A percentile compares a stretch with the other conserved stretches of the same genome.
Evolutionary conservation across 2,888 invertebrate genomes (phyloP).

Genomic region (Drosophila mimetica): DNA sequence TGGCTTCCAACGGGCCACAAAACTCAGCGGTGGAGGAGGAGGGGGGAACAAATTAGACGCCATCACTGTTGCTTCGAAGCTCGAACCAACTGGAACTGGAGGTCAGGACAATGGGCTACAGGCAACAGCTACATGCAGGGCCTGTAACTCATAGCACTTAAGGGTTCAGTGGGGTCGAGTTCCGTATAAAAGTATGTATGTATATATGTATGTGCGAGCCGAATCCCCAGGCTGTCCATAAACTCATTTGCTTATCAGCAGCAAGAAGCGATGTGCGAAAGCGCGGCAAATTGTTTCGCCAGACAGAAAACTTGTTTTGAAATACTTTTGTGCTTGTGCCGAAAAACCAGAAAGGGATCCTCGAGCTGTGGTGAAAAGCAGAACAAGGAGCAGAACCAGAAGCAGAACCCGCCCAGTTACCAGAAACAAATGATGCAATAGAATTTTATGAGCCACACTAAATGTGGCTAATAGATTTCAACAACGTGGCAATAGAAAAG

Average conservation of each 20-base stretch:
- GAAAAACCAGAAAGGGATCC: constrained; percentile 52
- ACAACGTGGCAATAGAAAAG: constrained; percentile 80
- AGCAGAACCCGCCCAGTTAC: constrained; percentile 46
- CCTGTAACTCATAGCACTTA: constrained; percentile 50
- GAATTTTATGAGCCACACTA: constrained; percentile 81
- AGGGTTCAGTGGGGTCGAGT: constrained; percentile 26
- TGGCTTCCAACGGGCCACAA: constrained; percentile 6
- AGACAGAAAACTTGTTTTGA: constrained; percentile 72
- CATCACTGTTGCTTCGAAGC: constrained; percentile 34
- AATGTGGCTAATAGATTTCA: constrained; percentile 80
- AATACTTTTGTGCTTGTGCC: constrained; percentile 67
- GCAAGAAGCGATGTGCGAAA: constrained; percentile 28
- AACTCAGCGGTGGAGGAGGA: neutral
- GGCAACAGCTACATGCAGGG: constrained; percentile 35
- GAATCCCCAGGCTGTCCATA: constrained; percentile 62
- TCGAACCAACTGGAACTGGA: constrained; percentile 26
- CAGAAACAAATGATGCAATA: constrained; percentile 79
- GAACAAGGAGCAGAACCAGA: constrained; percentile 22
- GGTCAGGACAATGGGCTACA: constrained; percentile 37
- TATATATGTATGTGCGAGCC: neutral
- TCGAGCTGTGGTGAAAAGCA: constrained; percentile 8
- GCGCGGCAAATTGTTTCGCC: constrained; percentile 67
- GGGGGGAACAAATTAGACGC: constrained; percentile 30
- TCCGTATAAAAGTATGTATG: neutral
- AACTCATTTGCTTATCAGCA: constrained; percentile 74